Evolutionary conservation across 2,797 vertebrate genomes (phyloP).

Genomic region (Sebastes diploproa): DNA sequence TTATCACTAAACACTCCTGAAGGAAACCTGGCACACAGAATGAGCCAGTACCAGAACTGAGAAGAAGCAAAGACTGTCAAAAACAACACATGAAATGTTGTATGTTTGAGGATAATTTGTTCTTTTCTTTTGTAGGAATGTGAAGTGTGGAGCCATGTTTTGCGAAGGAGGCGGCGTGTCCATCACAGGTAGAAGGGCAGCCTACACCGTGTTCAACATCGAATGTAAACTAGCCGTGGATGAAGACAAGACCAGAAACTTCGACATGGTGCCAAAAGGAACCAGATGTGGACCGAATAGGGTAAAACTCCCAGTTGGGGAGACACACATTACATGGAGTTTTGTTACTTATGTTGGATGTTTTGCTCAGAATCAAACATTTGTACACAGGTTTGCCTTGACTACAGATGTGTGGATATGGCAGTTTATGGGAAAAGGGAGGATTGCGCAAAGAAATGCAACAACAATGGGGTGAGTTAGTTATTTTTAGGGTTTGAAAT

Average conservation of each 20-base stretch:
- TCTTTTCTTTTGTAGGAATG: constrained; percentile 52
- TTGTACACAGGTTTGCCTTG: constrained; percentile 85
- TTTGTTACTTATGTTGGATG: background rate
- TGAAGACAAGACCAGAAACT: constrained; percentile 59
- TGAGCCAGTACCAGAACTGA: background rate
- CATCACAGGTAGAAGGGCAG: constrained; percentile 70
- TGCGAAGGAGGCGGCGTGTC: constrained; percentile 83
- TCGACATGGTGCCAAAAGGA: constrained; percentile 84
- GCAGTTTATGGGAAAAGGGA: constrained; percentile 80
- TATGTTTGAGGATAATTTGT: background rate
- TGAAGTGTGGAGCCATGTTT: constrained; percentile 85
- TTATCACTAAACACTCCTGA: background rate
- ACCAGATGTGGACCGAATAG: constrained; percentile 84
- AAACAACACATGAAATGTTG: background rate
- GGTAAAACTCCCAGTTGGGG: constrained; percentile 65
- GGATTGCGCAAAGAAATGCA: constrained; percentile 88
- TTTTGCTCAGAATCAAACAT: background rate
- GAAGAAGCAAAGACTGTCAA: background rate
- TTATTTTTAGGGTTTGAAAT: background rate
- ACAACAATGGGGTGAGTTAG: constrained; percentile 81
- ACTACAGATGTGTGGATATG: constrained; percentile 83
- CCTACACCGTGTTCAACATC: background rate
- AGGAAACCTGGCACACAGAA: background rate
- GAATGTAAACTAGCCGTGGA: constrained; percentile 69
- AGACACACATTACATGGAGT: accelerated